Percentiles rank a stretch among this genome's conserved stretches.
These are phyloP conservation scores for Bergia sp. DNA, from an alignment of 92 coral and sea anemone genomes.

Conservation along the genomic window DNA sequence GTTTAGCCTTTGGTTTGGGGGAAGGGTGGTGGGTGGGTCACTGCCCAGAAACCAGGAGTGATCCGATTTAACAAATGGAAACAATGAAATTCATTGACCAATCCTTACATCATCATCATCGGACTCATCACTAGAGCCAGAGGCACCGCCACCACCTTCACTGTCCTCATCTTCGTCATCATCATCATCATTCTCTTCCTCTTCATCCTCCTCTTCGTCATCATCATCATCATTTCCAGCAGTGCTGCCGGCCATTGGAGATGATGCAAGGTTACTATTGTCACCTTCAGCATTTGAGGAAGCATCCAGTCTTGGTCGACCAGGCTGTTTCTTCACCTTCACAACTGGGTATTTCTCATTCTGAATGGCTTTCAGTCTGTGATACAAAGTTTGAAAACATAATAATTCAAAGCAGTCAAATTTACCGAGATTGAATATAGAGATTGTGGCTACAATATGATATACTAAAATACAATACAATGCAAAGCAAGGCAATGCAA, in stretches of 20 bases:
- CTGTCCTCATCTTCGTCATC: conserved; percentile 90
- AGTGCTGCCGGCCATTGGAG: conserved; percentile 66
- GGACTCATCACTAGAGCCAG: conserved; percentile 88
- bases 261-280: conserved; percentile 64
- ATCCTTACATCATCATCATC: conserved; percentile 76
- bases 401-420: neutral
- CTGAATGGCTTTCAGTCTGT: conserved; percentile 90
- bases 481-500: no score
- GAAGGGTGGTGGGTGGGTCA: no score
- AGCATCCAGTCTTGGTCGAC: conserved; percentile 77
- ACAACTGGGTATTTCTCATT: conserved; percentile 94
- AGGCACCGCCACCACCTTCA: conserved; percentile 90
- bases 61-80: neutral
- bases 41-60: no score
- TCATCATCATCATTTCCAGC: conserved; percentile 85
- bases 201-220: conserved; percentile 82
- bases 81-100: neutral
- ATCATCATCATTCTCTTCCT: conserved; percentile 90
- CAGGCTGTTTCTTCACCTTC: conserved; percentile 94
- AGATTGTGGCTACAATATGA: no score
- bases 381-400: neutral
- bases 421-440: neutral
- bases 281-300: conserved; percentile 60
- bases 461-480: no score
- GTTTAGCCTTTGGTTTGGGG: no score